Evolutionary conservation across 1,140 invertebrate species (phyloP).

Genomic region (Papilio machaon): DNA sequence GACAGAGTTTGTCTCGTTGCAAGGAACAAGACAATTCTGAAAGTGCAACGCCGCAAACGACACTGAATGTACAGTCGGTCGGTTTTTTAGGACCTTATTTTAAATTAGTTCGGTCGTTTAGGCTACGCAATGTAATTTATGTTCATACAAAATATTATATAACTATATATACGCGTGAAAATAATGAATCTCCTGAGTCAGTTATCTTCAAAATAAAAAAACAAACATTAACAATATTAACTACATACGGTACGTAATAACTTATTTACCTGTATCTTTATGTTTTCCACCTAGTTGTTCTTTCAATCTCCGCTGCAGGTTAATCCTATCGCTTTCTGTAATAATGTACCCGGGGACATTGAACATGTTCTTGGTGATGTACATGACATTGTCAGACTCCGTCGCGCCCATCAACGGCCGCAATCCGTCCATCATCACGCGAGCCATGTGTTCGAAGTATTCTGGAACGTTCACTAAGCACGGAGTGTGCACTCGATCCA

Average conservation of each 20-base stretch:
- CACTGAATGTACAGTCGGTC: no score
- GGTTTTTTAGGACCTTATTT: no score
- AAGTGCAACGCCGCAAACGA: no score
- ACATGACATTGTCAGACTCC: slow-evolving; percentile 48
- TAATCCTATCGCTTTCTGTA: slow-evolving; percentile 40
- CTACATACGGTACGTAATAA: background rate
- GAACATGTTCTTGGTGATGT: slow-evolving; percentile 47
- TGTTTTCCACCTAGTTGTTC: background rate
- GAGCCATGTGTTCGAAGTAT: slow-evolving; percentile 67
- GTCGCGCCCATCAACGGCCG: slow-evolving; percentile 50
- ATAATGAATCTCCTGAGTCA: no score
- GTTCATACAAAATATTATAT: no score
- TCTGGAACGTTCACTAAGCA: slow-evolving; percentile 43
- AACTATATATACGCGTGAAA: no score
- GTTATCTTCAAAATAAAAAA: no score
- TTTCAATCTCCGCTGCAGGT: background rate
- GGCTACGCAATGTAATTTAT: no score
- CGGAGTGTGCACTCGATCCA: slow-evolving; percentile 60
- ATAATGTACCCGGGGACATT: slow-evolving; percentile 59
- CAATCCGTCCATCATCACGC: slow-evolving; percentile 65
- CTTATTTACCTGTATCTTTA: background rate
- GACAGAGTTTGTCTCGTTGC: no score
- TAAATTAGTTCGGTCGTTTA: no score
- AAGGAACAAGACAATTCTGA: no score
- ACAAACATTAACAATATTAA: no score